Conservation (phyloP, 2,113 vertebrate genomes). For the Apeltes quadracus region DNA sequence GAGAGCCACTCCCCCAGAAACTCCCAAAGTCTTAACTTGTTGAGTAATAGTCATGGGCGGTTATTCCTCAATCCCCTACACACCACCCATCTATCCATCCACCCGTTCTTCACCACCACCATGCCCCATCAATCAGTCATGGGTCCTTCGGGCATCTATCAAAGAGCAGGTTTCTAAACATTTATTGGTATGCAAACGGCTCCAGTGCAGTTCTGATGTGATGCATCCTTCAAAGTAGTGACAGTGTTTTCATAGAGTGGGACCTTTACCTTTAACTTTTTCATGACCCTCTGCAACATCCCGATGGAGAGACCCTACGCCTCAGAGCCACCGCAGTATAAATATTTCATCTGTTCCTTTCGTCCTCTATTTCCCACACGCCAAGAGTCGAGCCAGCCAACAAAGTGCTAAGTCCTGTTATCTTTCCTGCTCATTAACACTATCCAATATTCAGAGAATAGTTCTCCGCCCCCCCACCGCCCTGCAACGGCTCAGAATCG, state of each 20-base stretch:
- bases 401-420: constrained; percentile 80
- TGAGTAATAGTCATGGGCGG: constrained; percentile 55
- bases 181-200: not conserved
- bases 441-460: constrained; percentile 81
- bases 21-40: constrained; percentile 50
- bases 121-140: constrained; percentile 31
- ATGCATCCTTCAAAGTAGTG: not conserved
- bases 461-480: constrained; percentile 54
- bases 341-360: constrained; percentile 76
- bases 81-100: constrained; percentile 40
- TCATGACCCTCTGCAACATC: constrained; percentile 23
- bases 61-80: constrained; percentile 60
- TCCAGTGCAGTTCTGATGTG: not conserved
- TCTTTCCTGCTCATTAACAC: constrained; percentile 73
- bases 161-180: constrained; percentile 11
- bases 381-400: constrained; percentile 35
- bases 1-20: constrained; percentile 56
- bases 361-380: constrained; percentile 68
- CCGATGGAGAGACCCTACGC: constrained; percentile 14
- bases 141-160: constrained; percentile 38
- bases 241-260: not conserved
- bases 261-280: constrained; percentile 28
- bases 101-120: not conserved
- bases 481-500: constrained; percentile 36
- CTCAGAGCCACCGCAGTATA: constrained; percentile 61